Conservation (phyloP, 1,140 invertebrate species). For the Ceratina calcarata region DNA sequence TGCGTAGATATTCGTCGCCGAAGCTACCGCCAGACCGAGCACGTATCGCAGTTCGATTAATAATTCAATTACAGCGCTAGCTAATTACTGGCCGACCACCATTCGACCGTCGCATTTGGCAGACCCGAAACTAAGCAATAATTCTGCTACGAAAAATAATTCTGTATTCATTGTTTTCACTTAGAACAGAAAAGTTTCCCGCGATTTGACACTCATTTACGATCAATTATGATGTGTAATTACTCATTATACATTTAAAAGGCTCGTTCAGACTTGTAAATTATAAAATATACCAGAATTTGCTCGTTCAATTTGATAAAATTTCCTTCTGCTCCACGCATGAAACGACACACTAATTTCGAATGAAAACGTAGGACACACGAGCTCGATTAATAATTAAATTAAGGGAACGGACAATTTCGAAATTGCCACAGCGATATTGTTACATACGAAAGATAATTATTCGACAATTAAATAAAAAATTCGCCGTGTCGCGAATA, state of each 20-base stretch:
- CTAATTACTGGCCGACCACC: constrained; percentile 45
- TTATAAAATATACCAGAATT: no score
- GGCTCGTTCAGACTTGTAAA: no score
- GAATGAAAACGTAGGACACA: not conserved
- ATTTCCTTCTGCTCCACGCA: not conserved
- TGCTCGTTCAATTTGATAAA: no score
- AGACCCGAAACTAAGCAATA: not conserved
- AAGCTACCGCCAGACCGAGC: constrained; percentile 26
- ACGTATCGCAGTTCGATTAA: constrained; percentile 60
- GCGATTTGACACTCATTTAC: not conserved
- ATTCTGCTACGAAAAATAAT: constrained; percentile 28
- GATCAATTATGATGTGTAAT: no score
- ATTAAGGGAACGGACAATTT: constrained; percentile 11
- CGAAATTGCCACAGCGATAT: constrained; percentile 27
- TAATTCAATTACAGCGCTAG: constrained; percentile 59
- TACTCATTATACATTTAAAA: no score
- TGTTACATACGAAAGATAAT: constrained; percentile 5
- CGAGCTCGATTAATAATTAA: constrained; percentile 37
- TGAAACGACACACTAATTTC: not conserved
- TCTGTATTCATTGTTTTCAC: not conserved
- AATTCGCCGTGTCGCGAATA: not conserved
- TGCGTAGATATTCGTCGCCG: constrained; percentile 44
- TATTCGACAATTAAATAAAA: constrained; percentile 9
- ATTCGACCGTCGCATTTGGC: constrained; percentile 7
- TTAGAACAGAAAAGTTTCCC: not conserved